Evolutionary conservation across 2,888 invertebrate genomes (phyloP).

Genomic region (Rosalia funebris): DNA sequence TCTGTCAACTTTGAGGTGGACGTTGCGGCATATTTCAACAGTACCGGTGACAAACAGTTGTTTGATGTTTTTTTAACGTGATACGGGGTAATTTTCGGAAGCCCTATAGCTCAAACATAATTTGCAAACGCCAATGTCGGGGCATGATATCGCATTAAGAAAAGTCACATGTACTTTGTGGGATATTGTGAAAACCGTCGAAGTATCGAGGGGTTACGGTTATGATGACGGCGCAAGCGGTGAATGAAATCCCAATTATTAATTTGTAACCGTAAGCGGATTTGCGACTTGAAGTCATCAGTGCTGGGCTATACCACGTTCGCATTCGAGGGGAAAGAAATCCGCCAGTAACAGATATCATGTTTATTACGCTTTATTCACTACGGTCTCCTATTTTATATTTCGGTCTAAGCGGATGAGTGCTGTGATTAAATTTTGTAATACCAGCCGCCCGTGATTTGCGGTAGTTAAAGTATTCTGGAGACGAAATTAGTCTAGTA

Average conservation of each 20-base stretch:
- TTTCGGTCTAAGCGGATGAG: conserved; percentile 21
- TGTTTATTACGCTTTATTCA: conserved; percentile 19
- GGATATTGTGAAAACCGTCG: conserved; percentile 20
- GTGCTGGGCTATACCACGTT: conserved; percentile 34
- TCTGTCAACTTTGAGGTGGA: no score
- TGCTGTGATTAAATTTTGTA: conserved; percentile 24
- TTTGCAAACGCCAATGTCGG: neutral
- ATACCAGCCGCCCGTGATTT: conserved; percentile 8
- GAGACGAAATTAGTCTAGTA: no score
- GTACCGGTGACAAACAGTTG: no score
- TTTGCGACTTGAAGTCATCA: conserved; percentile 51
- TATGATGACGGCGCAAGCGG: conserved; percentile 47
- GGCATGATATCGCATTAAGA: neutral
- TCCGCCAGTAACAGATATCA: conserved; percentile 25
- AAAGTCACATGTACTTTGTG: conserved; percentile 12
- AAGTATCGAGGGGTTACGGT: conserved; percentile 34
- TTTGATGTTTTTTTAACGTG: no score
- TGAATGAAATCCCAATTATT: conserved; percentile 51
- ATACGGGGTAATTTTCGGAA: no score
- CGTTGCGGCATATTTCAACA: no score
- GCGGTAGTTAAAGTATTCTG: conserved; percentile 14
- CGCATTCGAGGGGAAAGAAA: conserved; percentile 23
- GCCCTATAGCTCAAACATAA: neutral
- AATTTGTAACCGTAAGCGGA: conserved; percentile 54
- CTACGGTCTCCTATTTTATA: conserved; percentile 21